Evolutionary conservation across 2,113 vertebrate genomes (phyloP).

Genomic region (Lathamus discolor): DNA sequence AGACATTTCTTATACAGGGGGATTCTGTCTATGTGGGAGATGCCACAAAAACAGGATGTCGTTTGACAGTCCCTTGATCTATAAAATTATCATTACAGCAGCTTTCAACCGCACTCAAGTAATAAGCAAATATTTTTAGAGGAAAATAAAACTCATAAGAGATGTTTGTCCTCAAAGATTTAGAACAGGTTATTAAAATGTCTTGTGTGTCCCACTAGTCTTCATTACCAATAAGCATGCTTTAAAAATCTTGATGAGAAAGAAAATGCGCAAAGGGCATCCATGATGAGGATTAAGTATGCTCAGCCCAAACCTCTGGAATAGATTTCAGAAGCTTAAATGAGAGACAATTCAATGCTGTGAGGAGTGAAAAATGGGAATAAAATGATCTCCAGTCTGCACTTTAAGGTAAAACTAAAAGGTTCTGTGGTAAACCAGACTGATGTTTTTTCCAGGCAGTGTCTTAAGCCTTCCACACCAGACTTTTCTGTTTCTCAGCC

Average conservation of each 20-base stretch:
- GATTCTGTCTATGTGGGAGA: background rate
- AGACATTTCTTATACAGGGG: background rate
- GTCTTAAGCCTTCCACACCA: background rate
- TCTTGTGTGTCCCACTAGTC: background rate
- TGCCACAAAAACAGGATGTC: background rate
- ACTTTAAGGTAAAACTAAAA: slow-evolving; percentile 1
- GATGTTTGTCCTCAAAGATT: background rate
- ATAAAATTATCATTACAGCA: background rate
- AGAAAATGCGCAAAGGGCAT: background rate
- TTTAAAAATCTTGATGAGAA: background rate
- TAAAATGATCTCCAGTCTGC: background rate
- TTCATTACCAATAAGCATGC: background rate
- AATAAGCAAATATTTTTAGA: background rate
- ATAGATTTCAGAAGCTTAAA: slow-evolving; percentile 27
- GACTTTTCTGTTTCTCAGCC: background rate
- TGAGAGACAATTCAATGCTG: background rate
- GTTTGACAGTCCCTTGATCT: background rate
- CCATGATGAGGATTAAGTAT: background rate
- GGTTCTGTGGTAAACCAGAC: background rate
- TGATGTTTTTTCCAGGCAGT: background rate
- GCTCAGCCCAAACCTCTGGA: background rate
- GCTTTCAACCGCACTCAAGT: background rate
- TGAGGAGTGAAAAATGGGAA: background rate
- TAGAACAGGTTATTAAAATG: background rate
- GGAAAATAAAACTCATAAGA: background rate